phyloP scores from a whole-genome alignment of 2,113 vertebrate species.

The Neofelis nebulosa region DNA sequence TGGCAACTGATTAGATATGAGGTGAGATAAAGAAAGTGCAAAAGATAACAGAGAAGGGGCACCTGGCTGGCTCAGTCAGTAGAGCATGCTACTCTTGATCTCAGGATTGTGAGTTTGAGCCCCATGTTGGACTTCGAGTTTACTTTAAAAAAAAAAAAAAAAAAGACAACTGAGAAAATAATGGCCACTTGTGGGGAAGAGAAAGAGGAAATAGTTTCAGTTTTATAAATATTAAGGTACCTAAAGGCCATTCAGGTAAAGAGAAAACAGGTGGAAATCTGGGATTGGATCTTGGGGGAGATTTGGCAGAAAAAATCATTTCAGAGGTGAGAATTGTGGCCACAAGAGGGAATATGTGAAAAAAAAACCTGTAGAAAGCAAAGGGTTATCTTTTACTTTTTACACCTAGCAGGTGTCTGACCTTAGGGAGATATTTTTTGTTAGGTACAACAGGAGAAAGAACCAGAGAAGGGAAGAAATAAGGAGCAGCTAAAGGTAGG shows the following conservation, averaged over 20 bases:
- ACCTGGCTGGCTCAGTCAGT: background rate
- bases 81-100: background rate
- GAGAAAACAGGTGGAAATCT: background rate
- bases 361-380: background rate
- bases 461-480: background rate
- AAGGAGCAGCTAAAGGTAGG: background rate
- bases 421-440: background rate
- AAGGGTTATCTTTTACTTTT: background rate
- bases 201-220: background rate
- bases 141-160: background rate
- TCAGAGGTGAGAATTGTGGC: background rate
- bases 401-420: background rate
- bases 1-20: background rate
- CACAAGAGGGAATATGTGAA: background rate
- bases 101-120: background rate
- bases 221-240: background rate
- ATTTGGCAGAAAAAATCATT: background rate
- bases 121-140: background rate
- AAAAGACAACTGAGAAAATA: slow-evolving; percentile 4
- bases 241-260: background rate
- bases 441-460: background rate
- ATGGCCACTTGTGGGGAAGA: background rate
- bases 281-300: too few relatives aligned
- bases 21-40: background rate
- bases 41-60: background rate